Evolutionary conservation across 2,888 invertebrate species (phyloP), one percentile per base, ranked within the genome.

Genomic region (Sinohyriopsis cumingii): DNA sequence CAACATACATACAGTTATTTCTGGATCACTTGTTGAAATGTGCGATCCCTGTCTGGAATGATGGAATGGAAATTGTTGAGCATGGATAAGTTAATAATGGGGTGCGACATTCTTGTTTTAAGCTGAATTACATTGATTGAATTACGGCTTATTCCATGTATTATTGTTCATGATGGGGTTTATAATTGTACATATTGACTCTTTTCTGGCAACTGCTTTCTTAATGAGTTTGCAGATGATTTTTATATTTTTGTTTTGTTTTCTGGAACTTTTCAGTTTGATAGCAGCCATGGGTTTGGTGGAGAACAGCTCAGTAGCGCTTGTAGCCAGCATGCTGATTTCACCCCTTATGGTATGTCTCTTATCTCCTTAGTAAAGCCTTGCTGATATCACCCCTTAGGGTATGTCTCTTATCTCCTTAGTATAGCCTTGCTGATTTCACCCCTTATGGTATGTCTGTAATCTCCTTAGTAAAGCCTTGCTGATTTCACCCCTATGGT

Each of bases 401-500:
- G 94, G 94, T 94, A 83, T 80, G 84, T 69, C 12, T 56, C 45
- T 45, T 45, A 15, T 45, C 45, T 12, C 45, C 15, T 45, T 4
- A 12, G 45, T 9, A 33, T 9, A 9, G 33, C 20, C 28, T 28
- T 95, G 95, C 91, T 95, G 24, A 94, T 95, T 69, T 95, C 95
- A 0, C 95, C 95, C 0, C 91, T 95, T 59, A 95, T 95, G 94
- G 94, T 94, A 83, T 80, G 84, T 69, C 12, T 56, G 15, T 45
- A 15, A 15, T 45, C 45, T 12, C 45, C 15, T 45, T 4, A 12
- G 45, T 9, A 33, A 33, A 9, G 33, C 20, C 28, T 28, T 95
- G 95, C 91, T 95, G 24, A 94, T 95, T 69, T 95, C 95, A 0
- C 95, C 95, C 0, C 91, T 59, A 95, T 95, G 94, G 94, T 94